These are phyloP conservation scores for Gymnorhina tibicen DNA, from an alignment of 2,113 vertebrate species.

Conservation along the genomic window DNA sequence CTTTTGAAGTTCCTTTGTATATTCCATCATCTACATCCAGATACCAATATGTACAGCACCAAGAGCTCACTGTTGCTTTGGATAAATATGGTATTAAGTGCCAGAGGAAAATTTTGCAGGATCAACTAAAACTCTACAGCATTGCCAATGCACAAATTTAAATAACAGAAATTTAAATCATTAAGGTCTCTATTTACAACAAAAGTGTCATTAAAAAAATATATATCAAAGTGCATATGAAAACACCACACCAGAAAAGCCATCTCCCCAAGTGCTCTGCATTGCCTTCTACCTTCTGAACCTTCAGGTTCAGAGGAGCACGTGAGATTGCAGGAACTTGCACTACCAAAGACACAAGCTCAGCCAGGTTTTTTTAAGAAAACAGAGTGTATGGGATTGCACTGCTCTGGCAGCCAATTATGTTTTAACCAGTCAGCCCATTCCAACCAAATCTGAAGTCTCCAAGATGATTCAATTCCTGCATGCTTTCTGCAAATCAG, in stretches of 20 bases:
- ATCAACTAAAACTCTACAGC: not conserved
- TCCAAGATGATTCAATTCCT: not conserved
- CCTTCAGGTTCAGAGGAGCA: not conserved
- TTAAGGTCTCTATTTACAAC: not conserved
- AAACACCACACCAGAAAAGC: not conserved
- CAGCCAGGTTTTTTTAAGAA: not conserved
- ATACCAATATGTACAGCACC: conserved; percentile 4
- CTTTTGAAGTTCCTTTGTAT: not conserved
- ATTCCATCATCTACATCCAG: not conserved
- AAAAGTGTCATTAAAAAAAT: not conserved
- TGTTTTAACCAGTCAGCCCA: not conserved
- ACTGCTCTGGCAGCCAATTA: not conserved
- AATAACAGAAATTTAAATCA: not conserved
- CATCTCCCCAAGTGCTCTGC: not conserved
- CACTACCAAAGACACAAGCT: not conserved
- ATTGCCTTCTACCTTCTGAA: not conserved
- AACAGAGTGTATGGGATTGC: not conserved
- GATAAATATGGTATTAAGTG: not conserved
- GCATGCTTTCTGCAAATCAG: not conserved
- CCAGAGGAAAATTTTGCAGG: not conserved
- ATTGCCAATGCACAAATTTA: not conserved
- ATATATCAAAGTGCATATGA: not conserved
- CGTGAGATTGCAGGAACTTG: not conserved
- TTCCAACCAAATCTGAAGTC: not conserved
- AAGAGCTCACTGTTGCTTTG: not conserved